phyloP scores from a whole-genome alignment of 2,113 vertebrate genomes.

The Rhynchomys soricoides region DNA sequence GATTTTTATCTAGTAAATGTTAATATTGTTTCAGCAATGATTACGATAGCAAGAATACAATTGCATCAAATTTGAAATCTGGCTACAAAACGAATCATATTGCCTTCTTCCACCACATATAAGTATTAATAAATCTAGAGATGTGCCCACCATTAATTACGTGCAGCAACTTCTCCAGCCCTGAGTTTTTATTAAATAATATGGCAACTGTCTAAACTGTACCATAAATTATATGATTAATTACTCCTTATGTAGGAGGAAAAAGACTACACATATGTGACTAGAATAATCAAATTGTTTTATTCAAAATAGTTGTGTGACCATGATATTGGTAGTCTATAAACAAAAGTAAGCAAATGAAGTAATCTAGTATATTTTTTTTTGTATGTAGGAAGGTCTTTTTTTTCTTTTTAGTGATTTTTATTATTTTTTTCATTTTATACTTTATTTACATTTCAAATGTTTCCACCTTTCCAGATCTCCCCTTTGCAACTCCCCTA shows the following conservation, averaged over 20 bases:
- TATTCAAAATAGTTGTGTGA: background rate
- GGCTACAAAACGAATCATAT: background rate
- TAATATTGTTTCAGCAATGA: background rate
- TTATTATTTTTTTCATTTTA: too few relatives aligned
- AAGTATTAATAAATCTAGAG: background rate
- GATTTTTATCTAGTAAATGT: conserved; percentile 19
- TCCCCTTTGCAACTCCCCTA: too few relatives aligned
- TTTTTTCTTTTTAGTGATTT: too few relatives aligned
- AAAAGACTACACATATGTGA: background rate
- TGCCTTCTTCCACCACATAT: background rate
- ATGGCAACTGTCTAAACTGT: conserved; percentile 1
- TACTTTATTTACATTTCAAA: too few relatives aligned
- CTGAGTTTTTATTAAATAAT: conserved; percentile 11
- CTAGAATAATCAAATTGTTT: background rate
- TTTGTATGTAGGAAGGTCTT: background rate
- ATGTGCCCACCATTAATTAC: background rate
- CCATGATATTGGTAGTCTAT: background rate
- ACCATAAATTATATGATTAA: conserved; percentile 4
- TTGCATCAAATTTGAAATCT: background rate
- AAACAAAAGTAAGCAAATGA: background rate
- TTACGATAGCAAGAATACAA: background rate
- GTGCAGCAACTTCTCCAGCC: background rate
- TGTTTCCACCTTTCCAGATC: too few relatives aligned
- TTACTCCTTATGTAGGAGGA: background rate
- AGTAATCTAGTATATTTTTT: background rate